phyloP scores from a whole-genome alignment of 2,888 invertebrate genomes.

The Acrobasis consociella region DNA sequence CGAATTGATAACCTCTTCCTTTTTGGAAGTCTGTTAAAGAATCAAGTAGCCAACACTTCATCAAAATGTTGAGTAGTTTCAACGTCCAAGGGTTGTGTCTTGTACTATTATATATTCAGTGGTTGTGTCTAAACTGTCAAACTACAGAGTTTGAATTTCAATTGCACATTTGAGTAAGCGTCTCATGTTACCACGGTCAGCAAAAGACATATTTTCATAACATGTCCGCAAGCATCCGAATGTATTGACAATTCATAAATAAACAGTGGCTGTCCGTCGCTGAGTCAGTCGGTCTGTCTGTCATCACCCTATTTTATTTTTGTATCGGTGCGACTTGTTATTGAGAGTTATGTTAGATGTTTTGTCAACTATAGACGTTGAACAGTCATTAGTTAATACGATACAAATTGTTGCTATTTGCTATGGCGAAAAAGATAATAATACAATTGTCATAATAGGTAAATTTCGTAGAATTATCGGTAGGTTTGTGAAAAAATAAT shows the following conservation, averaged over 20 bases:
- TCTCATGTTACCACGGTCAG: not conserved
- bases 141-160: too few relatives aligned
- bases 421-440: not conserved
- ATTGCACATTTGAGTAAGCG: not conserved
- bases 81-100: too few relatives aligned
- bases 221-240: not conserved
- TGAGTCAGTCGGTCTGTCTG: slow-evolving; percentile 32
- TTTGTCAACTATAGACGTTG: slow-evolving; percentile 42
- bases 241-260: slow-evolving; percentile 13
- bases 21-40: too few relatives aligned
- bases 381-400: not conserved
- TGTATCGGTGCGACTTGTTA: slow-evolving; percentile 41
- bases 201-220: not conserved
- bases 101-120: too few relatives aligned
- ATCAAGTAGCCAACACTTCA: too few relatives aligned
- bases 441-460: too few relatives aligned
- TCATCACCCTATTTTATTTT: slow-evolving; percentile 50
- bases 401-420: not conserved
- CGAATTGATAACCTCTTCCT: too few relatives aligned
- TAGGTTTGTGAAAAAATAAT: too few relatives aligned
- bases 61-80: too few relatives aligned
- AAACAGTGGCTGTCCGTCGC: slow-evolving; percentile 8
- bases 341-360: slow-evolving; percentile 45
- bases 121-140: too few relatives aligned
- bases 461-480: too few relatives aligned